Percentiles rank a stretch among this genome's conserved stretches.
Evolutionary conservation across 1,140 invertebrate species (phyloP).

Genomic region (Camponotus vicinus): DNA sequence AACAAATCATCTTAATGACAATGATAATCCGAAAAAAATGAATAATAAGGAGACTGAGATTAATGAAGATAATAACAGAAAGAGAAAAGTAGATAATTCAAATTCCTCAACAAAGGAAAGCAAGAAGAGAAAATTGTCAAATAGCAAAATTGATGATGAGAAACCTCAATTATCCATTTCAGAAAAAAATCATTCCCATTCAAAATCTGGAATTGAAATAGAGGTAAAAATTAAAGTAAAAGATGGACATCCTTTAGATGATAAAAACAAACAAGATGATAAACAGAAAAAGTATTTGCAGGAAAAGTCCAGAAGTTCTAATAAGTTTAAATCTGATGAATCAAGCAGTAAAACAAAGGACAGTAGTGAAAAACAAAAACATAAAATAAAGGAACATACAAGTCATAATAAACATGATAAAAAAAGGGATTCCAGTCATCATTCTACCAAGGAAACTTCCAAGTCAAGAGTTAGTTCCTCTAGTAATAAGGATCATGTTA

Average conservation of each 20-base stretch:
- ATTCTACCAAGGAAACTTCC: slow-evolving; percentile 79
- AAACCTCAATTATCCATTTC: slow-evolving; percentile 37
- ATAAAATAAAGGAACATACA: slow-evolving; percentile 64
- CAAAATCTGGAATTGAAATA: slow-evolving; percentile 61
- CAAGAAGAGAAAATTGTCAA: slow-evolving; percentile 70
- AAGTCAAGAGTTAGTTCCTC: slow-evolving; percentile 82
- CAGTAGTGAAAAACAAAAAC: slow-evolving; percentile 56
- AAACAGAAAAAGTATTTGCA: slow-evolving; percentile 57
- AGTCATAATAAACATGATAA: slow-evolving; percentile 77
- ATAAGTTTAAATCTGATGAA: slow-evolving; percentile 51
- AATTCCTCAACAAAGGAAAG: slow-evolving; percentile 46
- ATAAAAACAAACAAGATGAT: slow-evolving; percentile 65
- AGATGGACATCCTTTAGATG: slow-evolving; percentile 55
- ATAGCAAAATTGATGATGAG: slow-evolving; percentile 65
- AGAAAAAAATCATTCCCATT: slow-evolving; percentile 42
- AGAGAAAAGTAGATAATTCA: slow-evolving; percentile 68
- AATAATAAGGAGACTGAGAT: slow-evolving; percentile 55
- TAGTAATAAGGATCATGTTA: slow-evolving; percentile 84
- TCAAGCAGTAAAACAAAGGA: slow-evolving; percentile 72
- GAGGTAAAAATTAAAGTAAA: slow-evolving; percentile 64
- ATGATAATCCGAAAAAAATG: slow-evolving; percentile 60
- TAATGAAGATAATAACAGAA: slow-evolving; percentile 68
- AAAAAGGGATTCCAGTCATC: slow-evolving; percentile 79
- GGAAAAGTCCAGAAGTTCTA: slow-evolving; percentile 60
- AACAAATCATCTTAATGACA: slow-evolving; percentile 29